Conservation (phyloP, 64 coral and sea anemone genomes). For the Anthopleura sola region DNA sequence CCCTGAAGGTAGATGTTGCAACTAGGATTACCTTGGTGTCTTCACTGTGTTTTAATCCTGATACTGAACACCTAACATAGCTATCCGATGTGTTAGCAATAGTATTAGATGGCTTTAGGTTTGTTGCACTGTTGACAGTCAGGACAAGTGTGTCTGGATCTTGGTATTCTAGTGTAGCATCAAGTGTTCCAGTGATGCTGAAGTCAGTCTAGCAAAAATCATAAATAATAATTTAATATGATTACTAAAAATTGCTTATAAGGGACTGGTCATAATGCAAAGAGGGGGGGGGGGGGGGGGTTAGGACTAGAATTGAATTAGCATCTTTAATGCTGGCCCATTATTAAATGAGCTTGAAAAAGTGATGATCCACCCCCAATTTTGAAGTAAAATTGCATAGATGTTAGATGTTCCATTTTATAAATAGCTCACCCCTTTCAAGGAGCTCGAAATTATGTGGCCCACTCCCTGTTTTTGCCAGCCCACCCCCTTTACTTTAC, state of each 20-base stretch:
- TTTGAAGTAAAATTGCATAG: no score
- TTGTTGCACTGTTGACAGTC: constrained; percentile 79
- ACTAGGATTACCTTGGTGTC: constrained; percentile 51
- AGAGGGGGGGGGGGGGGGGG: no score
- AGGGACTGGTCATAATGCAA: background rate
- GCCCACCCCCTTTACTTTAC: no score
- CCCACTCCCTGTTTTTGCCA: no score
- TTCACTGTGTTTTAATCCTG: constrained; percentile 66
- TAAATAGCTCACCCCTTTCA: no score
- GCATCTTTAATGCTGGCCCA: no score
- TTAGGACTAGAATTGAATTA: no score
- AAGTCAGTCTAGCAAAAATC: constrained; percentile 73
- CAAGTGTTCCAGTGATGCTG: constrained; percentile 82
- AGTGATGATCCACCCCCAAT: no score
- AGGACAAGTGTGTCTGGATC: constrained; percentile 75
- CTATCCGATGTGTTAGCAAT: constrained; percentile 72
- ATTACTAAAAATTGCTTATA: no score
- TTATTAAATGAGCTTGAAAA: no score
- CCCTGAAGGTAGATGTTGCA: background rate
- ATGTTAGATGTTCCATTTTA: no score
- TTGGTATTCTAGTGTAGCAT: constrained; percentile 68
- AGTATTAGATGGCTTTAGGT: constrained; percentile 64
- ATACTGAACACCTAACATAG: constrained; percentile 79
- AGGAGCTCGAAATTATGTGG: no score
- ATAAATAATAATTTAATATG: background rate